phyloP scores from a whole-genome alignment of 2,113 vertebrate species.

The Xyrauchen texanus region DNA sequence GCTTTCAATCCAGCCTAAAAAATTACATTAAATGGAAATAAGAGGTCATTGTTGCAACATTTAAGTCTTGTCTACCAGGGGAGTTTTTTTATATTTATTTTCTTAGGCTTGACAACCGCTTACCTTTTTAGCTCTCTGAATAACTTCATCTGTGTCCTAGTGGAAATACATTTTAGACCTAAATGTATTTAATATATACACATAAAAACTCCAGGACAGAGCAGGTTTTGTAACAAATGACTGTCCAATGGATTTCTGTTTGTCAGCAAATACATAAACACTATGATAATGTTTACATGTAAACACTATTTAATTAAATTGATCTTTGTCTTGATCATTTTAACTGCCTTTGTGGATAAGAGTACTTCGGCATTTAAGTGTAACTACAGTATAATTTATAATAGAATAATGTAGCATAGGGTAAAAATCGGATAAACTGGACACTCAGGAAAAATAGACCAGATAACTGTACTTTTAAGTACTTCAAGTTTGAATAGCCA shows the following conservation, averaged over 20 bases:
- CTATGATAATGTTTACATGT: neutral
- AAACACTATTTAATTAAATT: neutral
- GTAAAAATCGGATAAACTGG: neutral
- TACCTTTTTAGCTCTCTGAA: conserved; percentile 57
- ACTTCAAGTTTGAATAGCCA: too few species aligned
- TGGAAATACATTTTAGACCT: conserved; percentile 16
- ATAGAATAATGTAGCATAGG: too few species aligned
- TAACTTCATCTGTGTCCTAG: conserved; percentile 57
- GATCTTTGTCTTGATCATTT: neutral
- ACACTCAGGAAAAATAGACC: neutral
- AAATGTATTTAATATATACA: conserved; percentile 6
- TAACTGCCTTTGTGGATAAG: neutral
- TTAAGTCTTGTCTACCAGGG: neutral
- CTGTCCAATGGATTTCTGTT: too few species aligned
- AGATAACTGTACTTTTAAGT: too few species aligned
- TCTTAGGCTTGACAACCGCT: conserved; percentile 15
- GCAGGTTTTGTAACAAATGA: neutral
- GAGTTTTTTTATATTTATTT: conserved; percentile 3
- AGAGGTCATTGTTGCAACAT: neutral
- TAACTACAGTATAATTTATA: too few species aligned
- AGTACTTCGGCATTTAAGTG: neutral
- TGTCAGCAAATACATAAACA: neutral
- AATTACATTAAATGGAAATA: conserved; percentile 43
- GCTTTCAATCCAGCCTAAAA: conserved; percentile 60
- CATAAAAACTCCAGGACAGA: neutral